Base-by-base conservation (phyloP, 92 coral and sea anemone genomes). In the Porites cylindrica region DNA sequence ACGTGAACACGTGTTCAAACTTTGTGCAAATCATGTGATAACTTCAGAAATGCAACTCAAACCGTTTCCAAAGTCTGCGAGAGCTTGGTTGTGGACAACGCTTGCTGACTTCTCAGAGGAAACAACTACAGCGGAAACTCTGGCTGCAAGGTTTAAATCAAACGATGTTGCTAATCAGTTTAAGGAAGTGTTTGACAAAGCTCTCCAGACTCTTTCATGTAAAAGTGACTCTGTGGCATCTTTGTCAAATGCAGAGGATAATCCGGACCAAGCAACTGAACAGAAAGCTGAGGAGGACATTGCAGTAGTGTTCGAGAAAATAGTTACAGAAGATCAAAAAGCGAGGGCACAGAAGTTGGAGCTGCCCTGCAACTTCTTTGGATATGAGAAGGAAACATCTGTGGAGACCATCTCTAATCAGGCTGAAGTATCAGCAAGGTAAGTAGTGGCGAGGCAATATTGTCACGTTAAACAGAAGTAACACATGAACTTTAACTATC, bases 51-150 rank as follows among this genome's bases (percentile, higher is more conserved):
- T 97, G 98, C 86, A 89, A 54, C 89, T 97, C 16, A 91, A 97
- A 66, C 94, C 93, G 8, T 93, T 88, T n/a, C 79, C 86, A 24
- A 93, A 95, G 29, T 93, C 98, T 50, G 96, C 93, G 50, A 94
- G 79, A 71, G 91, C 98, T 1, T 97, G 97, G 98, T 81, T 95
- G 66, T 97, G 99, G 99, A 91, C 91, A 32, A 92, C 95, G 0
- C 85, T 83, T 17, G 98, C 99, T 53, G 99, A 97, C 54, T 95
- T 97, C 87, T 90, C 99, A 3, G 98, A 93, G 66, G 98, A 94
- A 64, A 85, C 65, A 21, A 85, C 95, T 47, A 86, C 86, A 53
- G 88, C 91, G 70, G 98, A 97, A 87, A 90, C 94, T 56, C 78
- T 97, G 77, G 98, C 98, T 21, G 93, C 94, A 51, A 94, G 90